A percentile compares a stretch with the other conserved stretches of the same genome.
Conservation (phyloP, 92 coral and sea anemone species). For the Porites divaricata region DNA sequence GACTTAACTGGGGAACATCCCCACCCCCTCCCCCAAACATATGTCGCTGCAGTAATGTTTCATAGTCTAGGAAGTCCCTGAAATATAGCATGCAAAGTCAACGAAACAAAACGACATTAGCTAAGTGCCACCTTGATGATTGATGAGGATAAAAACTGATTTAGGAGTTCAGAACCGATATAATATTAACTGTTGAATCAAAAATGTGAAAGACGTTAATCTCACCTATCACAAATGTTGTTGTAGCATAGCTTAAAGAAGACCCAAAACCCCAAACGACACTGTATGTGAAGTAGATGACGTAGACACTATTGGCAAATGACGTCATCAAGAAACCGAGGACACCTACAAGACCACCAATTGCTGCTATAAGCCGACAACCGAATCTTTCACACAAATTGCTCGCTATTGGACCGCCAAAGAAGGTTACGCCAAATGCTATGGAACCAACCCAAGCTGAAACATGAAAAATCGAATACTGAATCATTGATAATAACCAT, state of each 20-base stretch:
- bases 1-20: too few relatives aligned
- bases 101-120: too few relatives aligned
- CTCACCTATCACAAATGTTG: slow-evolving; percentile 85
- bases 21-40: too few relatives aligned
- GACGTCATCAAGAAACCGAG: slow-evolving; percentile 92
- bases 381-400: slow-evolving; percentile 82
- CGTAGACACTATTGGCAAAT: slow-evolving; percentile 77
- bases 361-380: slow-evolving; percentile 78
- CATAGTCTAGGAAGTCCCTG: too few relatives aligned
- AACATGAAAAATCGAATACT: not conserved
- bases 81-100: too few relatives aligned
- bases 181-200: too few relatives aligned
- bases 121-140: too few relatives aligned
- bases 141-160: too few relatives aligned
- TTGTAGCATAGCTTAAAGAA: slow-evolving; percentile 87
- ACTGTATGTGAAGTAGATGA: slow-evolving; percentile 88
- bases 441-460: slow-evolving; percentile 96
- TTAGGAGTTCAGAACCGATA: too few relatives aligned
- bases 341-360: slow-evolving; percentile 78
- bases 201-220: too few relatives aligned
- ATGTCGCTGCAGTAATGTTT: too few relatives aligned
- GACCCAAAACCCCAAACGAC: slow-evolving; percentile 92
- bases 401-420: slow-evolving; percentile 90
- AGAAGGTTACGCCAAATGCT: slow-evolving; percentile 89
- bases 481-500: too few relatives aligned